A percentile compares a stretch with the other conserved stretches of the same genome.
These are phyloP conservation scores for Neomorphus geoffroyi DNA, from an alignment of 2,797 vertebrate genomes.

Conservation along the genomic window DNA sequence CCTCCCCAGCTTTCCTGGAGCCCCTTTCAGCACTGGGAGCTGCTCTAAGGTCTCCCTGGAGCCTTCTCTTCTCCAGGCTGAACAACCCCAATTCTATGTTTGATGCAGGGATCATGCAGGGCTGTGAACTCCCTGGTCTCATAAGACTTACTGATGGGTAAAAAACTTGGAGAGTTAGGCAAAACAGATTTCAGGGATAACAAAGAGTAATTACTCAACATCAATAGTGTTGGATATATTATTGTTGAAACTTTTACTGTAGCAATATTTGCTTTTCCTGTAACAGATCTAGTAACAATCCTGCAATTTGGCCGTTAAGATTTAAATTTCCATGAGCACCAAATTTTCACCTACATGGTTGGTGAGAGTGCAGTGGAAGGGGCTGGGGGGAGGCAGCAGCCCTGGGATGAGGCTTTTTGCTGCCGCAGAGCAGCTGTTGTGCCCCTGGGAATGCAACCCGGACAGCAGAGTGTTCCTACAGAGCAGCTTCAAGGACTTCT, in stretches of 20 bases:
- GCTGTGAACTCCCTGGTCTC: not conserved
- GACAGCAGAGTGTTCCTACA: not conserved
- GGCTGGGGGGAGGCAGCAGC: not conserved
- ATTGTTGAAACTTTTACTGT: not conserved
- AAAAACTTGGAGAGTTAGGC: not conserved
- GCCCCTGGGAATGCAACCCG: not conserved
- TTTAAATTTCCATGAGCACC: not conserved
- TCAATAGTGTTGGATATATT: not conserved
- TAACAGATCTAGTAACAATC: not conserved
- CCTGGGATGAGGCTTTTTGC: not conserved
- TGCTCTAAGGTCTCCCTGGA: too few species aligned
- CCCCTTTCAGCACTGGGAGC: too few species aligned
- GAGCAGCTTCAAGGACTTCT: not conserved
- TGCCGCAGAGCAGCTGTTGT: not conserved
- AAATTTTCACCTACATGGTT: not conserved
- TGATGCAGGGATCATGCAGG: not conserved
- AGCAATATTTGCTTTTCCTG: not conserved
- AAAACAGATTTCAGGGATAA: not conserved
- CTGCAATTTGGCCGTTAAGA: not conserved
- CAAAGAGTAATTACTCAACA: not conserved
- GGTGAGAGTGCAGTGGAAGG: fast-evolving
- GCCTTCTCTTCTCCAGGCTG: too few species aligned
- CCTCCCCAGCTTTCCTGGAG: too few species aligned
- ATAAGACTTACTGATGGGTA: not conserved
- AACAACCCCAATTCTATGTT: too few species aligned